Percentiles rank a stretch among this genome's conserved stretches.
Evolutionary conservation across 1,140 invertebrate genomes (phyloP).

Genomic region (Oncopeltus fasciatus): DNA sequence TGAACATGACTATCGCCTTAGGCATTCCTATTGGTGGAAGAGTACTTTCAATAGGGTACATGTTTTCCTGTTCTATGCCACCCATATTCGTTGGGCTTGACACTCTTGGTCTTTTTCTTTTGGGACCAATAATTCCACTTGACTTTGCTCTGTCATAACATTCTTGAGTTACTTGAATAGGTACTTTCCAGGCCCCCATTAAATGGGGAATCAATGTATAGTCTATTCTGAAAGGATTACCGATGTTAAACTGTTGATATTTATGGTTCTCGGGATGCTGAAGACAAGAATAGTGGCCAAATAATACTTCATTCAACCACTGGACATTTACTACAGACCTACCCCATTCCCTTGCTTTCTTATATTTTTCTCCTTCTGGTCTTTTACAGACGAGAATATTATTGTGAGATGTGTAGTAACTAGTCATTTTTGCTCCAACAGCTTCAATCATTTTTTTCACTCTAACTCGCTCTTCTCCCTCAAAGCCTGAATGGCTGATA

Average conservation of each 20-base stretch:
- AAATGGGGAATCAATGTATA: slow-evolving; percentile 70
- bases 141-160: slow-evolving; percentile 62
- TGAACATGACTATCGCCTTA: slow-evolving; percentile 34
- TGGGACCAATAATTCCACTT: slow-evolving; percentile 31
- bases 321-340: slow-evolving; percentile 75
- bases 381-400: slow-evolving; percentile 43
- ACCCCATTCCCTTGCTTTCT: slow-evolving; percentile 79
- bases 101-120: slow-evolving; percentile 37
- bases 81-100: slow-evolving; percentile 21
- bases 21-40: not conserved
- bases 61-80: slow-evolving; percentile 23
- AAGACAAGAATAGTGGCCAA: slow-evolving; percentile 70
- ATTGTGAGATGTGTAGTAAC: slow-evolving; percentile 40
- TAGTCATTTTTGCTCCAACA: slow-evolving; percentile 67
- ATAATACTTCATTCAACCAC: slow-evolving; percentile 85
- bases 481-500: slow-evolving; percentile 73
- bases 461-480: slow-evolving; percentile 60
- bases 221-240: slow-evolving; percentile 73
- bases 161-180: slow-evolving; percentile 77
- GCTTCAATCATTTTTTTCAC: slow-evolving; percentile 73
- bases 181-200: slow-evolving; percentile 91
- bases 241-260: slow-evolving; percentile 72
- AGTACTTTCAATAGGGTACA: not conserved
- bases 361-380: slow-evolving; percentile 72
- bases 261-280: slow-evolving; percentile 67